phyloP scores from a whole-genome alignment of 2,797 vertebrate genomes.

The Phataginus tricuspis region DNA sequence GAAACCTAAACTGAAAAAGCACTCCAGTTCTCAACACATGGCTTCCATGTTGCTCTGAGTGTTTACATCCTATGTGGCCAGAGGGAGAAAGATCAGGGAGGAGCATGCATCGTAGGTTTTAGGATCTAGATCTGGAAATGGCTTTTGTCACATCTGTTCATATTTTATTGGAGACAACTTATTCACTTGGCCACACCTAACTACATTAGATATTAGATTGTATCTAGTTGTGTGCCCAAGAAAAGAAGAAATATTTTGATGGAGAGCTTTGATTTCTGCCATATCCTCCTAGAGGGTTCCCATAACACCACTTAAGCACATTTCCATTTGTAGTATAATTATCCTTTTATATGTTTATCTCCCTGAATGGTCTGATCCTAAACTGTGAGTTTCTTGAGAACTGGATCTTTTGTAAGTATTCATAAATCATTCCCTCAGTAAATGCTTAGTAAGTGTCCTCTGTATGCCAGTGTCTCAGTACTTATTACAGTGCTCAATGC shows the following conservation, averaged over 20 bases:
- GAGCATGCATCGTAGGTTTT: not conserved
- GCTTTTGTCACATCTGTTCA: not conserved
- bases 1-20: not conserved
- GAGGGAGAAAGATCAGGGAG: not conserved
- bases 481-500: not conserved
- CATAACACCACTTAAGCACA: not conserved
- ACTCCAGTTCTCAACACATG: not conserved
- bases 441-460: not conserved
- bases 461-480: not conserved
- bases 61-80: not conserved
- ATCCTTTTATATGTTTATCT: not conserved
- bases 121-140: not conserved
- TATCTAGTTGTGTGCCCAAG: not conserved
- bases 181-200: not conserved
- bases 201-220: not conserved
- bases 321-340: slow-evolving; percentile 11
- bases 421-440: not conserved
- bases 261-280: not conserved
- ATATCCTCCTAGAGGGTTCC: not conserved
- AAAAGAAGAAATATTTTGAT: not conserved
- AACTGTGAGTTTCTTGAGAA: not conserved
- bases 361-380: not conserved
- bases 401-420: not conserved
- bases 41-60: not conserved
- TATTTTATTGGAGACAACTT: not conserved